Conservation (phyloP, 2,797 vertebrate species). For the Thaleichthys pacificus region DNA sequence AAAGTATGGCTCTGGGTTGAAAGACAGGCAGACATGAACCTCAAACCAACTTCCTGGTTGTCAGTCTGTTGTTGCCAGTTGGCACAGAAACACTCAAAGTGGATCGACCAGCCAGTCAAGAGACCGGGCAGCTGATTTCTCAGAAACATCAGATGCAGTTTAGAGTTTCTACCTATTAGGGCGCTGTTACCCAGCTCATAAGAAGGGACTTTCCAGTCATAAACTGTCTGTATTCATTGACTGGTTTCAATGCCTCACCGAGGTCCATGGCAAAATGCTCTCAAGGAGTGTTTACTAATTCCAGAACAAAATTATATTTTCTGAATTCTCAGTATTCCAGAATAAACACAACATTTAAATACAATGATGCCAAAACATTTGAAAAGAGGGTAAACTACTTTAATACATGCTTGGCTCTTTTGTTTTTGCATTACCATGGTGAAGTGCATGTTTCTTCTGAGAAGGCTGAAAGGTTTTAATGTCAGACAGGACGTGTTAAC, state of each 20-base stretch:
- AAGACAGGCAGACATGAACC: no score
- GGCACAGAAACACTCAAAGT: background rate
- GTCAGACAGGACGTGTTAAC: no score
- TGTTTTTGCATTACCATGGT: background rate
- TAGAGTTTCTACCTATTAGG: background rate
- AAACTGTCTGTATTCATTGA: background rate
- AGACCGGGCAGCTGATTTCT: conserved; percentile 39
- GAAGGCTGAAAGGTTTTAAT: no score
- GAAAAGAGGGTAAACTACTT: background rate
- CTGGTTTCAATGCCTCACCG: background rate
- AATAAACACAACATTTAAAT: background rate
- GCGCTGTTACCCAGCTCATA: conserved; percentile 26
- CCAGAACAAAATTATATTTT: no score
- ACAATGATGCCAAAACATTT: background rate
- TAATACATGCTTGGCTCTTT: background rate
- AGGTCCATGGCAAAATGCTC: background rate
- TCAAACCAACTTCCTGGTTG: background rate
- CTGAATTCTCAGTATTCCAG: background rate
- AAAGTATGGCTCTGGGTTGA: no score
- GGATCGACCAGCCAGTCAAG: conserved; percentile 12
- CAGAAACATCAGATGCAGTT: conserved; percentile 5
- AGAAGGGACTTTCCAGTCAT: background rate
- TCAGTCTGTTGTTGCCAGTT: background rate
- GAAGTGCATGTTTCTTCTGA: no score
- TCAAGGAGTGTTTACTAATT: no score